Conservation (phyloP, 2,113 vertebrate genomes). For the Tonatia bakeri region DNA sequence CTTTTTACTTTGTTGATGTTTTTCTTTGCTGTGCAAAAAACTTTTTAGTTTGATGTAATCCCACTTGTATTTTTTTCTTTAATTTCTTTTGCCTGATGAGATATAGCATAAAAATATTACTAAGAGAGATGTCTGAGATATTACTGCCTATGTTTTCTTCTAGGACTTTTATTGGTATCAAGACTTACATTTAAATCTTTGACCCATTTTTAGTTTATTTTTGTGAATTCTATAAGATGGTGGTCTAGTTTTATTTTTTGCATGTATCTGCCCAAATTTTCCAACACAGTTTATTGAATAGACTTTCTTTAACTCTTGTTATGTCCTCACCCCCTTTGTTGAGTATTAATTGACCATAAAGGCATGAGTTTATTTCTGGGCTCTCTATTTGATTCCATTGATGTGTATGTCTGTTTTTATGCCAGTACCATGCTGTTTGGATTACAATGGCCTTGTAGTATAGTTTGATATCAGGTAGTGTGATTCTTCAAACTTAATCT, state of each 20-base stretch:
- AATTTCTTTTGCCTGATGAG: not conserved
- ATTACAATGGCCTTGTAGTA: not conserved
- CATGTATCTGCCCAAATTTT: not conserved
- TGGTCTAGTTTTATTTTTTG: not conserved
- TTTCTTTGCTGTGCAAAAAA: not conserved
- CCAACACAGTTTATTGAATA: not conserved
- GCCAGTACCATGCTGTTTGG: not conserved
- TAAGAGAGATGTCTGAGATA: not conserved
- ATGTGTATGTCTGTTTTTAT: not conserved
- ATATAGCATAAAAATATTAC: not conserved
- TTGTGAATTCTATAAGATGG: not conserved
- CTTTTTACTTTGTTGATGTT: not conserved
- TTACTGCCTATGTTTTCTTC: not conserved
- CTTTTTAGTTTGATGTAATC: not conserved
- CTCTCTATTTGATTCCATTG: not conserved
- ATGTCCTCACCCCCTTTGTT: not conserved
- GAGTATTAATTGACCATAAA: not conserved
- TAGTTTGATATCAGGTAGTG: not conserved
- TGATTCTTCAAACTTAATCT: not conserved
- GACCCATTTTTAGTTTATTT: not conserved
- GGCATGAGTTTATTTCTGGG: not conserved
- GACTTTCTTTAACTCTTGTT: not conserved
- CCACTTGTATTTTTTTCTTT: not conserved
- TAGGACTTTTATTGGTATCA: not conserved
- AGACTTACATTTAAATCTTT: not conserved